Percentiles rank a stretch among this genome's conserved stretches.
phyloP scores from a whole-genome alignment of 1,140 invertebrate species.

The Bombus picipes region DNA sequence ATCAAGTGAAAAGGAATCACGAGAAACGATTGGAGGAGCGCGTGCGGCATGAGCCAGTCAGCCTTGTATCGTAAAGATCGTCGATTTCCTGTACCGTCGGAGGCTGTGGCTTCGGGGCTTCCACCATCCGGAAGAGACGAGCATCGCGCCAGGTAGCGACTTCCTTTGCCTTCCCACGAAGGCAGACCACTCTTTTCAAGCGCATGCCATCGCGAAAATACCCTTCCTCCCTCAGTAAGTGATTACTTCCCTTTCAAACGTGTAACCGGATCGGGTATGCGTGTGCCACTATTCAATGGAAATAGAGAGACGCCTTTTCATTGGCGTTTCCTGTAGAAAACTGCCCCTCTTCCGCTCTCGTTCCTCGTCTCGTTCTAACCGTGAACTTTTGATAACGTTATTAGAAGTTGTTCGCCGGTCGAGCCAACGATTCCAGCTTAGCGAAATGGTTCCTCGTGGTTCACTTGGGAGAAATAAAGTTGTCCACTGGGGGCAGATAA shows the following conservation, averaged over 20 bases:
- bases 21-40: not conserved
- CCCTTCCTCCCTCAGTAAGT: constrained; percentile 45
- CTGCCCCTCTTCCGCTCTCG: not conserved
- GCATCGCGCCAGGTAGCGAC: constrained; percentile 28
- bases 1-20: not conserved
- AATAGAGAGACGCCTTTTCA: constrained; percentile 36
- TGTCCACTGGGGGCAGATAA: not conserved
- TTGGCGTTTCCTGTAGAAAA: constrained; percentile 32
- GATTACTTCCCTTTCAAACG: constrained; percentile 56
- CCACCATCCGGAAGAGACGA: constrained; percentile 8
- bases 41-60: not conserved
- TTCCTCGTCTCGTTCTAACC: not conserved
- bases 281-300: constrained; percentile 33
- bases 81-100: constrained; percentile 18
- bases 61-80: constrained; percentile 3
- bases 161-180: constrained; percentile 13
- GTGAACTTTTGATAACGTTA: constrained; percentile 43
- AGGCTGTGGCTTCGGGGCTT: constrained; percentile 6
- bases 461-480: constrained; percentile 25
- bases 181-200: constrained; percentile 25
- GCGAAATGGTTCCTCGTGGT: not conserved
- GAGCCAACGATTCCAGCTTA: not conserved
- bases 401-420: constrained; percentile 35
- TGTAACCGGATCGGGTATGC: constrained; percentile 47
- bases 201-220: constrained; percentile 46